phyloP scores from a whole-genome alignment of 2,113 vertebrate genomes.

The Myxocyprinus asiaticus region DNA sequence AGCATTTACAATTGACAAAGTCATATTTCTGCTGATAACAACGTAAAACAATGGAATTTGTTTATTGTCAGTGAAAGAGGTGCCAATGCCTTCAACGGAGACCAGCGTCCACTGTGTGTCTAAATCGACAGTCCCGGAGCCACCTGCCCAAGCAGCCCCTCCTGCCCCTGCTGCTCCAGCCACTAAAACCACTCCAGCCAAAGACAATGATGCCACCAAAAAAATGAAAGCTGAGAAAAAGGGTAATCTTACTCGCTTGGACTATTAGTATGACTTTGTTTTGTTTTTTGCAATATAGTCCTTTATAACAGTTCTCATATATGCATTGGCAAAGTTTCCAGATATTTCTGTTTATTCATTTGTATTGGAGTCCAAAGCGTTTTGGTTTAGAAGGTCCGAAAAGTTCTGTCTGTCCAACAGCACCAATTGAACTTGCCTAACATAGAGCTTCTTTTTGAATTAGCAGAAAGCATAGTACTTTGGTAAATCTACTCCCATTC shows the following conservation, averaged over 20 bases:
- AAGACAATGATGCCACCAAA: constrained; percentile 80
- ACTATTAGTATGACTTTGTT: not conserved
- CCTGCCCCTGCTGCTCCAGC: constrained; percentile 60
- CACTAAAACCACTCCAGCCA: constrained; percentile 62
- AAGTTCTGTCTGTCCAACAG: too few relatives aligned
- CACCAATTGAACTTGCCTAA: not conserved
- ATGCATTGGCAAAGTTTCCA: not conserved
- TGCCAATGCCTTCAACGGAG: constrained; percentile 63
- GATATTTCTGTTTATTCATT: not conserved
- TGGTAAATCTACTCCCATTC: too few relatives aligned
- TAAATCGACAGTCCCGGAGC: constrained; percentile 51
- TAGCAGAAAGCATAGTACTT: too few relatives aligned
- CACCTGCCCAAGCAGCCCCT: constrained; percentile 44
- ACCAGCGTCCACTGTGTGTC: constrained; percentile 59
- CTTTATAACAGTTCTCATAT: constrained; percentile 18
- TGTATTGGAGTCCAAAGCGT: too few relatives aligned
- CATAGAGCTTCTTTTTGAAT: not conserved
- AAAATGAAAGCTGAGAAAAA: constrained; percentile 87
- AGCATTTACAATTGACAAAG: too few relatives aligned
- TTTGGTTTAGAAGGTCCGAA: not conserved
- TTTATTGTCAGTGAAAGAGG: constrained; percentile 76
- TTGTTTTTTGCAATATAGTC: not conserved
- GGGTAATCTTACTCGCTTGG: constrained; percentile 73
- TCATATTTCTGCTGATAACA: too few relatives aligned
- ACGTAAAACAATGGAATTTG: too few relatives aligned